Base-by-base conservation (phyloP, 1,140 invertebrate species). In the Sycophila sp. region DNA sequence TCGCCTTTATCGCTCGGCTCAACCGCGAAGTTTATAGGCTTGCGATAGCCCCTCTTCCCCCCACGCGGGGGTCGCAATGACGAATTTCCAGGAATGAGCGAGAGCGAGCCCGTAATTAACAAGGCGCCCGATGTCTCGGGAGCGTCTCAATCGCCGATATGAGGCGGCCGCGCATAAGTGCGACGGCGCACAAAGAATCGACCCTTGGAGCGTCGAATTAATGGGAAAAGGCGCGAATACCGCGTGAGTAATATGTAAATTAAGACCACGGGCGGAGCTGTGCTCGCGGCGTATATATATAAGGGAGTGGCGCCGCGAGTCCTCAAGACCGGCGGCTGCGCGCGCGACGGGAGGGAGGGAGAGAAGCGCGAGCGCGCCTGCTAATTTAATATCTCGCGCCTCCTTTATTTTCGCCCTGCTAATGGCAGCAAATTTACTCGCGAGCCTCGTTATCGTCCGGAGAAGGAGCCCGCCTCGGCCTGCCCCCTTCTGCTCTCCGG, bases 381-480 rank as follows among this genome's bases (percentile, higher is more conserved):
- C 74, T 81, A 81, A 82, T 82, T 82, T 81, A 81, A 82, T 82
- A 81, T 81, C 78, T 77, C 71, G 65, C 73, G 69, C 74, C 72
- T 81, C 72, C 77, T 80, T 82, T 83, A 83, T 82, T 82, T 81
- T 80, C 81, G 55, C 78, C 71, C 76, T 75, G 78, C 79, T 84
- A 85, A 84, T 83, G 83, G 81, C 80, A 79, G 81, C 81, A 81
- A 84, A 82, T 85, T 84, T 84, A 85, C 83, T 80, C 78, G 76
- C 73, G n/a, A 69, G 76, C 74, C 72, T 80, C 80, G 76, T 84
- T 85, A 85, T 84, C 83, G 77, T 53, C 24, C 53, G 24, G 24
- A 8, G n/a, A 30, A 17, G n/a, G 26, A 32, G 58, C 36, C 55
- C 19, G 7, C 72, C 53, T 59, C 71, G 53, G 7, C 51, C 51